A percentile compares a stretch with the other conserved stretches of the same genome.
Conservation (phyloP, 2,888 invertebrate species). For the Cloeon dipterum region DNA sequence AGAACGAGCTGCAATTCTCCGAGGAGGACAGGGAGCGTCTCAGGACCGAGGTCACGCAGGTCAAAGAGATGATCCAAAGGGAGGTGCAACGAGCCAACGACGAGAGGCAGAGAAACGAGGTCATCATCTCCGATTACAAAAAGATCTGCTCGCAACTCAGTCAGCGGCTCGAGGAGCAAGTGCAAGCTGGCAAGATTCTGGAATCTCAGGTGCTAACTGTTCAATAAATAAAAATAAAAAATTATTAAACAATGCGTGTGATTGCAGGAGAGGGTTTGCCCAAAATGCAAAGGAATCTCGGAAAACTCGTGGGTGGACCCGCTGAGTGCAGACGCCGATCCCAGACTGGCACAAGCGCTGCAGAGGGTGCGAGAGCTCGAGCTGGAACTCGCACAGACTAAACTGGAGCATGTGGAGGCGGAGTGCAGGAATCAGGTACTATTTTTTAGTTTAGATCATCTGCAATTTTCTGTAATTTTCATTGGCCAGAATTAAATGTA, state of each 20-base stretch:
- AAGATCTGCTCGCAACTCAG: conserved; percentile 37
- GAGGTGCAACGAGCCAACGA: conserved; percentile 50
- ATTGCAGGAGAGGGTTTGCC: conserved; percentile 7
- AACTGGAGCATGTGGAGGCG: conserved; percentile 81
- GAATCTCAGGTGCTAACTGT: conserved; percentile 2
- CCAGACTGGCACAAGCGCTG: conserved; percentile 25
- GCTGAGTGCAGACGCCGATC: conserved; percentile 12
- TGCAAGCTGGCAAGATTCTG: conserved; percentile 33
- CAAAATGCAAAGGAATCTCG: conserved; percentile 28
- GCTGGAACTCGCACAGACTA: conserved; percentile 87
- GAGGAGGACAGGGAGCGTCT: conserved; percentile 49
- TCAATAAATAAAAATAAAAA: too few relatives aligned
- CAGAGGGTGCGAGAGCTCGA: conserved; percentile 73
- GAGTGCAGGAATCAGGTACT: conserved; percentile 83
- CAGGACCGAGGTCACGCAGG: conserved; percentile 35
- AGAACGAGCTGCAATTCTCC: conserved; percentile 32
- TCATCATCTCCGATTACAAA: conserved; percentile 80
- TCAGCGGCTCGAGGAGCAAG: conserved; percentile 62
- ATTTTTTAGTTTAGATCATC: too few relatives aligned
- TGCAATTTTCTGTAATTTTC: too few relatives aligned
- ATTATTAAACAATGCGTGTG: background rate
- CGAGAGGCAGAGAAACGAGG: conserved; percentile 47
- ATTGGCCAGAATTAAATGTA: too few relatives aligned
- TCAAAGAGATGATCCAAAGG: conserved; percentile 51
- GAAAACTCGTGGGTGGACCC: conserved; percentile 12